These are phyloP conservation scores for Emydura subglobosa DNA, from an alignment of 2,113 vertebrate species.

Conservation along the genomic window DNA sequence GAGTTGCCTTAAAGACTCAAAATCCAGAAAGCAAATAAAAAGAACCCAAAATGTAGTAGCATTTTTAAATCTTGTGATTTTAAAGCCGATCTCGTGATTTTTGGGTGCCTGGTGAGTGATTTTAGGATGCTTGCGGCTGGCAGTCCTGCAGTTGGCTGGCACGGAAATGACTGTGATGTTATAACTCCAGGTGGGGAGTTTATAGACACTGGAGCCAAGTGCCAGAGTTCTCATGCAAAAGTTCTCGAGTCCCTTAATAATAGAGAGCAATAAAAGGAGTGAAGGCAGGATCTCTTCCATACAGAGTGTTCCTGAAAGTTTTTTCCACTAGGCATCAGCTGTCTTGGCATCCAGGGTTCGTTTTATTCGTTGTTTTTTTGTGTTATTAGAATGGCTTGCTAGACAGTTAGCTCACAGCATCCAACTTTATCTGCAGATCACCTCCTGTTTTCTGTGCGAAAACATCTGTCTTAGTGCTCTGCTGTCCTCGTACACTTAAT, in stretches of 20 bases:
- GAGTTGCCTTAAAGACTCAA: background rate
- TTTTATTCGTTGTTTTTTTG: background rate
- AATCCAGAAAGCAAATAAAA: background rate
- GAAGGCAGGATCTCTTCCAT: background rate
- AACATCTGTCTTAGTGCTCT: background rate
- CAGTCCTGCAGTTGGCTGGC: background rate
- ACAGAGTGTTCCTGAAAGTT: background rate
- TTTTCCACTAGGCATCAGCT: background rate
- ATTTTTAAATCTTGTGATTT: background rate
- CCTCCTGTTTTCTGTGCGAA: background rate
- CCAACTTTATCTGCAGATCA: background rate
- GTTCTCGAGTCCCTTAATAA: background rate
- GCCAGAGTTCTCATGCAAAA: background rate
- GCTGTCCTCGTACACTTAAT: too few species aligned
- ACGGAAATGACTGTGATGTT: background rate
- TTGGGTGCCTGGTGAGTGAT: background rate
- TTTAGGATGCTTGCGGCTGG: background rate
- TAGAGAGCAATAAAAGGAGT: background rate
- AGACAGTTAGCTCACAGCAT: background rate
- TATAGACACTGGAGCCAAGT: background rate
- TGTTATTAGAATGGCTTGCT: background rate
- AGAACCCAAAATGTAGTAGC: background rate
- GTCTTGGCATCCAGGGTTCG: background rate
- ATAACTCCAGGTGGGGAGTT: background rate
- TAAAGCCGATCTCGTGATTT: background rate